phyloP scores from a whole-genome alignment of 2,888 invertebrate species.

The Tiliacea citrago region DNA sequence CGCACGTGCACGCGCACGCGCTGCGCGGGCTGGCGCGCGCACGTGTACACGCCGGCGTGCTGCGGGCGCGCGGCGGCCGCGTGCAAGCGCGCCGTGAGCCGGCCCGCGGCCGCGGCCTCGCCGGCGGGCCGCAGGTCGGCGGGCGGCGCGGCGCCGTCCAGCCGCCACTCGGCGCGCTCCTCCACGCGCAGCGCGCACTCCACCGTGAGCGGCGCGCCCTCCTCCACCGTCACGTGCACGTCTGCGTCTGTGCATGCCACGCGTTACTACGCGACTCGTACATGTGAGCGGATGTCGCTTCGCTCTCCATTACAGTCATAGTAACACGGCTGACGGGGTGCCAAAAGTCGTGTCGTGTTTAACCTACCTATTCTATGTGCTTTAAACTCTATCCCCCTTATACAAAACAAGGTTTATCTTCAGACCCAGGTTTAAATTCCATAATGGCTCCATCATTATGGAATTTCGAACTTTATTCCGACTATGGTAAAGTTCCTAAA shows the following conservation, averaged over 20 bases:
- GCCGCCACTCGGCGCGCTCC: slow-evolving; percentile 76
- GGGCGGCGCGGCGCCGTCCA: slow-evolving; percentile 76
- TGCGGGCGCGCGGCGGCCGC: slow-evolving; percentile 73
- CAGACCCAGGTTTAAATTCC: no score
- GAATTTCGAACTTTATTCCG: no score
- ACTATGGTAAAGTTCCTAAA: no score
- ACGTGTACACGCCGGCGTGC: slow-evolving; percentile 82
- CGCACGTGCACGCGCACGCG: slow-evolving; percentile 77
- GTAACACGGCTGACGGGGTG: background rate
- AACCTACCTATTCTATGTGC: background rate
- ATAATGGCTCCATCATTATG: no score
- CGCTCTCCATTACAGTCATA: background rate
- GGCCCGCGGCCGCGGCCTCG: slow-evolving; percentile 71
- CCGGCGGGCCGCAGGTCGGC: slow-evolving; percentile 75
- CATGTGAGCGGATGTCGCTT: background rate
- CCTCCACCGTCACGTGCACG: slow-evolving; percentile 72
- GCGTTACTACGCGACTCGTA: slow-evolving; percentile 46
- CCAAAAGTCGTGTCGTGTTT: background rate
- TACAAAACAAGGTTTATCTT: no score
- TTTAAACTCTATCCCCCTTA: no score
- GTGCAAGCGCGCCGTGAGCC: slow-evolving; percentile 75
- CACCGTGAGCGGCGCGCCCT: slow-evolving; percentile 82
- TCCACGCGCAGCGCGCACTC: slow-evolving; percentile 83
- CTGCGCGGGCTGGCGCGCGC: slow-evolving; percentile 72
- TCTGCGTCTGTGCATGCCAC: slow-evolving; percentile 70